Conservation (phyloP, 2,888 invertebrate genomes). For the Iphiclides podalirius region DNA sequence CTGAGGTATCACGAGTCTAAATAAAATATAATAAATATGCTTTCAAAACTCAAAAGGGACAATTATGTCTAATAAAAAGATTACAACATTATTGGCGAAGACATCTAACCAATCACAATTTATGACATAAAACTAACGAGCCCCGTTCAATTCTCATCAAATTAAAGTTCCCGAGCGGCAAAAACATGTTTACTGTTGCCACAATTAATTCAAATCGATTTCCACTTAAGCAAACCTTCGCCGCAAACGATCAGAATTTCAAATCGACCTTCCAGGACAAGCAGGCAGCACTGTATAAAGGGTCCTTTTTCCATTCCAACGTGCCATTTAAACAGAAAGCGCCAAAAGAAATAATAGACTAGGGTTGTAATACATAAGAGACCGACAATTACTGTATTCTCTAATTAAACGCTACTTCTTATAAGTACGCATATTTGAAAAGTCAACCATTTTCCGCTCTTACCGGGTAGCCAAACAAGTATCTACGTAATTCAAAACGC, state of each 20-base stretch:
- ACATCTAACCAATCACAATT: constrained; percentile 5
- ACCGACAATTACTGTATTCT: constrained; percentile 11
- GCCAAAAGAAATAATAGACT: constrained; percentile 70
- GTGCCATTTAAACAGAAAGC: constrained; percentile 75
- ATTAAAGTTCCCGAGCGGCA: constrained; percentile 65
- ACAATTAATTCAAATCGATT: constrained; percentile 77
- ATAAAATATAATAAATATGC: no score
- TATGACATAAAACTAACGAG: constrained; percentile 35
- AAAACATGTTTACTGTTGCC: constrained; percentile 45
- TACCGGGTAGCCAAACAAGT: no score
- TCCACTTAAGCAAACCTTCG: constrained; percentile 66
- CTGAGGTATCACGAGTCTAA: no score
- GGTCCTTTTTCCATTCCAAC: constrained; percentile 75
- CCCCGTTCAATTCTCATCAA: constrained; percentile 55
- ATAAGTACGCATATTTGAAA: no score
- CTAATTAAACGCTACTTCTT: no score
- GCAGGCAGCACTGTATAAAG: constrained; percentile 70
- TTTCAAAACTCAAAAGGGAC: no score
- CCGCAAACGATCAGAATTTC: constrained; percentile 74
- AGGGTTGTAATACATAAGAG: constrained; percentile 12
- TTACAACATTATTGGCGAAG: not conserved
- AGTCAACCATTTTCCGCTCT: no score
- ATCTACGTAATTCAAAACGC: no score
- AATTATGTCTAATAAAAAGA: no score
- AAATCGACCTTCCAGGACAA: constrained; percentile 69